Base-by-base conservation (phyloP, 2,888 invertebrate species). In the Mesorhabditis sp. region DNA sequence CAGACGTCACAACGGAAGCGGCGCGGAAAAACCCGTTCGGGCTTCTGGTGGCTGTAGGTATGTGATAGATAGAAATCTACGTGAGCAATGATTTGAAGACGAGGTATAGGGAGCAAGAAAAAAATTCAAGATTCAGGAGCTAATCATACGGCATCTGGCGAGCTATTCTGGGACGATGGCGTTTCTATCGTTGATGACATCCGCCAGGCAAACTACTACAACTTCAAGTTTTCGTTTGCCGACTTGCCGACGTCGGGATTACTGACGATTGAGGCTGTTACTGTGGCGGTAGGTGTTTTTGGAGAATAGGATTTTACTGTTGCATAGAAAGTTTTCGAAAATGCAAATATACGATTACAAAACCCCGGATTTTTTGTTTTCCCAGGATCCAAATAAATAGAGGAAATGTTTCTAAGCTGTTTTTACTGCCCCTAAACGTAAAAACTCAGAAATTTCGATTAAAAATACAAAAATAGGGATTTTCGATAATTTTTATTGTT, bases 21-120 rank as follows among this genome's bases (percentile, higher is more conserved):
- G 67, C 81, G 64, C 89, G 92, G 70, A 88, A 89, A 77, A 90
- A 90, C 58, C 90, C 90, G 65, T 88, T 92, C 74, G 90, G 90
- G 78, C 87, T 93, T 44, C 83, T 91, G 5, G 90, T 90, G 0
- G 90, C 74, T n/a, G 72, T 74, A 42, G 72, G 74, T 65, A 58
- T 28, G 43, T 42, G 13, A 42, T 10, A 7, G 6, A 42, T 42
- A 13, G 7, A 42, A 7, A 43, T 43, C 7, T 15, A 4, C 45
- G 28, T 15, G 28, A 28, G 28, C 2, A 28, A 28, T 2, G 28
- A 28, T 28, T 28, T 28, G 28, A 28, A 2, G 28, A 28, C 28
- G 28, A 28, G 28, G 28, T 1, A 28, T 28, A 28, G 28, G 28
- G 28, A 28, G 28, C 28, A 28, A 28, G 28, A 50, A 50, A 50